Percentiles rank a stretch among this genome's conserved stretches.
phyloP scores from a whole-genome alignment of 2,797 vertebrate species.

The Amblyopsis hoosieri region DNA sequence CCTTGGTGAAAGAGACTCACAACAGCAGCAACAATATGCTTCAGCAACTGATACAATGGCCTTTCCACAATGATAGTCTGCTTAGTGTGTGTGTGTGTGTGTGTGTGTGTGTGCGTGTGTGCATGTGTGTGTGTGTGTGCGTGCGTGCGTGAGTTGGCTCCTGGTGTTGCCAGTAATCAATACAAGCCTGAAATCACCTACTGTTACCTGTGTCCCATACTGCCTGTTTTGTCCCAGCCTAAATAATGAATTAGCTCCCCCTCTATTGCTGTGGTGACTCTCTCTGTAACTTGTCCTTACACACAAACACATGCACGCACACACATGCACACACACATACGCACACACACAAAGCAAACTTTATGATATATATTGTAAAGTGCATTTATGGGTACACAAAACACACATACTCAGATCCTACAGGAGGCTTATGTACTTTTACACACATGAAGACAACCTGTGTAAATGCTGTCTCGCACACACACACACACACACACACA shows the following conservation, averaged over 20 bases:
- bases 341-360: constrained; percentile 48
- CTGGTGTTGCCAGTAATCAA: constrained; percentile 98
- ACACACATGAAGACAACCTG: not conserved
- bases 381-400: constrained; percentile 50
- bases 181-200: constrained; percentile 95
- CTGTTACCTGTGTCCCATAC: constrained; percentile 89
- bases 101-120: constrained; percentile 20
- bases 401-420: constrained; percentile 3
- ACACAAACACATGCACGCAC: constrained; percentile 17
- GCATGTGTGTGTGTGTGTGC: constrained; percentile 49
- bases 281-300: constrained; percentile 56
- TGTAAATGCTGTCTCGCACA: not conserved
- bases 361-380: too few species aligned
- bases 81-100: constrained; percentile 52
- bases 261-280: constrained; percentile 63
- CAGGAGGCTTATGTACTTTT: not conserved
- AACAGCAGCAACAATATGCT: constrained; percentile 41
- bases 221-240: constrained; percentile 97
- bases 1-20: constrained; percentile 56
- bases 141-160: constrained; percentile 80
- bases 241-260: constrained; percentile 91
- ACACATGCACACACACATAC: constrained; percentile 37
- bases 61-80: constrained; percentile 65
- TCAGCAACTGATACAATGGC: constrained; percentile 74
- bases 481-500: constrained; percentile 21